Conservation (phyloP, 1,140 invertebrate genomes). For the Aethina tumida region DNA sequence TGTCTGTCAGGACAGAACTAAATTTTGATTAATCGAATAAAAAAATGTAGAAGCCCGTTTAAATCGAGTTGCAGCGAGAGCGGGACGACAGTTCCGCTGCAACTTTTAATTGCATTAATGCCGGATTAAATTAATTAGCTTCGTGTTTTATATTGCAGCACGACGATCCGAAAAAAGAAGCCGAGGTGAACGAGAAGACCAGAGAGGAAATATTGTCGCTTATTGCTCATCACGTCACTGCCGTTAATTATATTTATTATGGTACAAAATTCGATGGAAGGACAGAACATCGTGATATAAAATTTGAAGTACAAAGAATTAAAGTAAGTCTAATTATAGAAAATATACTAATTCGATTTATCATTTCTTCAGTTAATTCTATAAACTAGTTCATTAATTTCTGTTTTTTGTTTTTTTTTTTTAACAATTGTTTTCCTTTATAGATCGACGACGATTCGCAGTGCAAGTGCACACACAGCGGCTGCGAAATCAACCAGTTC, state of each 20-base stretch:
- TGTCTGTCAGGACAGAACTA: too few species aligned
- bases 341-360: neutral
- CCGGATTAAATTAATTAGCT: too few species aligned
- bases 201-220: conserved; percentile 94
- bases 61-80: too few species aligned
- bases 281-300: conserved; percentile 82
- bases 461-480: conserved; percentile 45
- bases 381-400: neutral
- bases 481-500: conserved; percentile 79
- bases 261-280: conserved; percentile 87
- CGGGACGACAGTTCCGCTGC: too few species aligned
- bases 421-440: conserved; percentile 7
- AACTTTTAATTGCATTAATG: too few species aligned
- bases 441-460: conserved; percentile 83
- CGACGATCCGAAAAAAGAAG: conserved; percentile 47
- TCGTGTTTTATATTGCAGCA: conserved; percentile 39
- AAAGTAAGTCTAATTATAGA: conserved; percentile 51
- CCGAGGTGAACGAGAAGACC: conserved; percentile 69
- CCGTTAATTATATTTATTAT: conserved; percentile 96
- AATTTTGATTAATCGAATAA: too few species aligned
- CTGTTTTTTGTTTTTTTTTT: neutral
- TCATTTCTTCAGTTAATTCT: neutral
- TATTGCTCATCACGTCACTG: conserved; percentile 96
- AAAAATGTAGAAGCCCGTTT: too few species aligned
- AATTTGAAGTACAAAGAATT: conserved; percentile 96